These are phyloP conservation scores for Eupeodes latifasciatus DNA, from an alignment of 2,888 invertebrate genomes.

Conservation along the genomic window DNA sequence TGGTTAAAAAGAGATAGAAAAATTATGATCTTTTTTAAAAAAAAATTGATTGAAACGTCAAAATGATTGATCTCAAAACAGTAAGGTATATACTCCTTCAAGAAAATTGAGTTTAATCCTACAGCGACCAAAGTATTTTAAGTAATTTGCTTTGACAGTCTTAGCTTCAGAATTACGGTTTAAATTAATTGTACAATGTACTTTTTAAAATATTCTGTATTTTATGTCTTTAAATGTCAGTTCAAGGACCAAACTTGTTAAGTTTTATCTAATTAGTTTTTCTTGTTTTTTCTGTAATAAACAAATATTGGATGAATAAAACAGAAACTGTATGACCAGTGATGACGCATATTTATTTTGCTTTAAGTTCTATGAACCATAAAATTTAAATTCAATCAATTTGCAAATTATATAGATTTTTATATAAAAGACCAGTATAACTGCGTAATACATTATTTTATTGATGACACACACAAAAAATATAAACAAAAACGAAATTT, in stretches of 20 bases:
- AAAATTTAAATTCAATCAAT: conserved; percentile 32
- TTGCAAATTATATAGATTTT: conserved; percentile 4
- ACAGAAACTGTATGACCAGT: background rate
- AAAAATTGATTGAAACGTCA: too few relatives aligned
- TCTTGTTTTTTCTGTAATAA: background rate
- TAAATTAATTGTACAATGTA: too few relatives aligned
- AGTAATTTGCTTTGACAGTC: too few relatives aligned
- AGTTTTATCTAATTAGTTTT: background rate
- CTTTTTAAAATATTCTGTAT: background rate
- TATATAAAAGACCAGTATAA: conserved; percentile 15
- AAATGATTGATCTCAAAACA: too few relatives aligned
- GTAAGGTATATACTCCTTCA: too few relatives aligned
- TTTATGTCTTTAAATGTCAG: background rate
- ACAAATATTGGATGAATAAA: background rate
- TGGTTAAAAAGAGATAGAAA: too few relatives aligned
- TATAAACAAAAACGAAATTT: background rate
- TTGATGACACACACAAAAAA: conserved; percentile 25
- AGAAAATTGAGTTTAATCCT: too few relatives aligned
- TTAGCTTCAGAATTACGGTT: too few relatives aligned
- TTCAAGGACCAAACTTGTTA: conserved; percentile 10
- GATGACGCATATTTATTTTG: conserved; percentile 2
- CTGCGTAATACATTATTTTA: conserved; percentile 37
- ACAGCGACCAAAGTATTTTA: too few relatives aligned
- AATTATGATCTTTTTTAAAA: too few relatives aligned
- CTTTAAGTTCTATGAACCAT: conserved; percentile 38